Evolutionary conservation across 2,888 invertebrate species (phyloP), one percentile per base, ranked within the genome.

Genomic region (Palloptera scutellata): DNA sequence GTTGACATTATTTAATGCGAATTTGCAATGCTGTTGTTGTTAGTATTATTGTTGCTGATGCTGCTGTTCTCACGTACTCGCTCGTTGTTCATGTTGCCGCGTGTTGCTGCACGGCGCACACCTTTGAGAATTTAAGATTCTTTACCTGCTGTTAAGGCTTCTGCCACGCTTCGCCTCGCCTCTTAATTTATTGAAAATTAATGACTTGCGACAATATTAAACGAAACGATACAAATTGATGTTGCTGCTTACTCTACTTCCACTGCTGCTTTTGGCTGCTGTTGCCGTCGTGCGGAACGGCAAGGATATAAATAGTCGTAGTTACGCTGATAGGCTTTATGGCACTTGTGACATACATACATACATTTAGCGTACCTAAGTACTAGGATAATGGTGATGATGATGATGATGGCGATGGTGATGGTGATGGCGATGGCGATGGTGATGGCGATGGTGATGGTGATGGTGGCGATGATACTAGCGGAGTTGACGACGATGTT

Each of bases 171-270:
- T 15, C 53, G 13, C 15, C 17, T n/a, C 13, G 6, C 5, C 53
- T 17, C 15, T 66, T 48, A 61, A 54, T 61, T 65, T 61, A 66
- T 66, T 66, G 61, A 54, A 55, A 66, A 66, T 66, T 61, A 66
- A 66, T 66, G 48, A 41, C 30, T 62, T 41, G 62, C 17, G 42
- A 42, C 53, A 19, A 53, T 9, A 5, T 53, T 11, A 53, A 53
- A 53, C 53, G 53, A 53, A 53, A 53, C 19, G 48, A 48, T 48
- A 48, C 48, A 48, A 48, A 48, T 48, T 48, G 48, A n/a, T 48
- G 48, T n/a, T 8, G 48, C 15, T 48, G 48, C 48, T 48, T 30
- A 30, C 30, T 6, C 30, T 30, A 15, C 48, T 48, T n/a, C 15
- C 48, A 48, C 13, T n/a, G 30, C n/a, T n/a, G n/a, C n/a, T n/a